Evolutionary conservation across 2,113 vertebrate genomes (phyloP).

Genomic region (Oncorhynchus mykiss): DNA sequence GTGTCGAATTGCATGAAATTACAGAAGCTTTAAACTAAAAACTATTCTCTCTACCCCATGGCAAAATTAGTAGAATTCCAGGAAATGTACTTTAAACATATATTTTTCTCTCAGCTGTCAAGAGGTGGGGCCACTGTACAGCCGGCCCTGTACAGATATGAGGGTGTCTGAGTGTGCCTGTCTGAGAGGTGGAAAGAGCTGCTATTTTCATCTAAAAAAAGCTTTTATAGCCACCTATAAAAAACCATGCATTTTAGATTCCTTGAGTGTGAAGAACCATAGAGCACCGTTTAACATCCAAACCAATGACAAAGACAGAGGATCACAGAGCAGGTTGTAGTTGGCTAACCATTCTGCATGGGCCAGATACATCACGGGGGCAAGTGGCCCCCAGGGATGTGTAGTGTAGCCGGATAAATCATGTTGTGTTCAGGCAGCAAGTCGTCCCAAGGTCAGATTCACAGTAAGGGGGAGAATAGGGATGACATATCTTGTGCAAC

Average conservation of each 20-base stretch:
- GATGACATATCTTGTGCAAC: no score
- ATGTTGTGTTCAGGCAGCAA: not conserved
- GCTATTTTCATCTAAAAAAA: no score
- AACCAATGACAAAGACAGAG: slow-evolving; percentile 2
- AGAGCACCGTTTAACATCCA: not conserved
- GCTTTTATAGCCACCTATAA: no score
- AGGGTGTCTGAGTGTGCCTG: not conserved
- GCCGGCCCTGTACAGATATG: not conserved
- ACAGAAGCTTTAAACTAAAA: no score
- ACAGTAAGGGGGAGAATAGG: not conserved
- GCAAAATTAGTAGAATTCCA: no score
- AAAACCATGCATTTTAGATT: no score
- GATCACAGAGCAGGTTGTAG: not conserved
- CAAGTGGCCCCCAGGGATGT: slow-evolving; percentile 4
- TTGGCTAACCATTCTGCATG: not conserved
- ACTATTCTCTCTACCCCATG: no score
- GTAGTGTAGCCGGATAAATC: slow-evolving; percentile 17
- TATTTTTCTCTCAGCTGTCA: no score
- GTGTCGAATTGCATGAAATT: no score
- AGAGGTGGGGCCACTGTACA: no score
- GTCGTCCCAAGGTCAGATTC: slow-evolving; percentile 29
- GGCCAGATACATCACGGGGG: slow-evolving; percentile 16
- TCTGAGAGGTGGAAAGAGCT: not conserved
- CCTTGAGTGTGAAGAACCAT: no score
- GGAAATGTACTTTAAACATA: no score